Base-by-base conservation (phyloP, 2,797 vertebrate species). In the Falco rusticolus region DNA sequence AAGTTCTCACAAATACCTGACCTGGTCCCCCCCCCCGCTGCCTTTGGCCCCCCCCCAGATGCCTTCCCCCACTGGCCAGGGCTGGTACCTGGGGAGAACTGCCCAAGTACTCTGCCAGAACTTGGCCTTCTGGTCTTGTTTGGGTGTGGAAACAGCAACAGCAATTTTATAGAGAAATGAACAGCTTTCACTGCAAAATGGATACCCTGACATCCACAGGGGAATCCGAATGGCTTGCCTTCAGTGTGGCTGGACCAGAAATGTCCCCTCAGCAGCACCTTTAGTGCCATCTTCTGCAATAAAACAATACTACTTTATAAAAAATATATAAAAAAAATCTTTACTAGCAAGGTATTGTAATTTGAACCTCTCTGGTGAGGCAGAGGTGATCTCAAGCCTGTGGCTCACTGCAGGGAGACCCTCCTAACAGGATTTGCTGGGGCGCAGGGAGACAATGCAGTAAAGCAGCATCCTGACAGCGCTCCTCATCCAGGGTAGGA, bases 251-350 rank as follows among this genome's bases (percentile, higher is more conserved):
- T 72, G 34, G 51, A 48, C 56, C 59, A 84, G 65, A 84, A 66
- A 48, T 3, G 12, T 53, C 68, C 54, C 37, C 79, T 83, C 61
- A 84, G 72, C 74, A 59, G 71, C 77, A 83, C 39, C n/a, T 50
- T 53, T 64, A 75, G 65, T 51, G 68, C 84, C 6, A 2, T 26
- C 45, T 89, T 92, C 75, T 70, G 45, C 88, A 84, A 57, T 87
- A 88, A 90, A 95, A 80, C 51, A 78, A 65, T 76, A 72, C 31
- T 83, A 37, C 16, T 89, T 81, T 54, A 69, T 93, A 96, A 91
- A 93, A 84, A 92, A 96, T 39, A 86, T 96, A 91, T 92, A 96
- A 91, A 93, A 84, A 92, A 96, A 93, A 86, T 50, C 89, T 88
- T 96, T 90, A 87, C 83, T 77, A 72, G 79, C 41, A 29, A 22